Evolutionary conservation across 1,140 invertebrate genomes (phyloP).

Genomic region (Tyrophagus putrescentiae): DNA sequence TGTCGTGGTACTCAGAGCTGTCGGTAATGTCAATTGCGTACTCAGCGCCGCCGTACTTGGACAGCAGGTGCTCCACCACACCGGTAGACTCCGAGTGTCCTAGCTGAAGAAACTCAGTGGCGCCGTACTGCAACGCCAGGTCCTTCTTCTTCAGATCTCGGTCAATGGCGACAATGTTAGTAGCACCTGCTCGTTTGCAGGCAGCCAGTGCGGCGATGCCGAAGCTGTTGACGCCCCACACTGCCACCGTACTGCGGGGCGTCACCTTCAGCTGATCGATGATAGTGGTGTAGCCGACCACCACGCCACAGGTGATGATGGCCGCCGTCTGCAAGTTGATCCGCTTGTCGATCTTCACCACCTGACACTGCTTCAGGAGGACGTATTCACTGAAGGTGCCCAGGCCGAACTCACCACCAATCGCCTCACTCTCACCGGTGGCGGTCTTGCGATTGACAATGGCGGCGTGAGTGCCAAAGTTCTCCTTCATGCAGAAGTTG

Average conservation of each 20-base stretch:
- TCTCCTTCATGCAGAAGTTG: slow-evolving; percentile 56
- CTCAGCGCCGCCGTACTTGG: slow-evolving; percentile 60
- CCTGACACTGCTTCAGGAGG: slow-evolving; percentile 83
- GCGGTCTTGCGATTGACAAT: slow-evolving; percentile 84
- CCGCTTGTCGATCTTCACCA: slow-evolving; percentile 40
- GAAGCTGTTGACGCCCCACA: slow-evolving; percentile 90
- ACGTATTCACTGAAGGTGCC: slow-evolving; percentile 95
- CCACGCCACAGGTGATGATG: slow-evolving; percentile 80
- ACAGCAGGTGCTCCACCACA: slow-evolving; percentile 69
- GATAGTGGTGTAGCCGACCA: slow-evolving; percentile 80
- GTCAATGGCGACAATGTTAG: no score
- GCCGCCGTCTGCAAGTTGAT: slow-evolving; percentile 80
- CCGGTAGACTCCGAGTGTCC: slow-evolving; percentile 72
- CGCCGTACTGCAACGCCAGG: no score
- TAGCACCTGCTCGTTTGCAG: slow-evolving; percentile 85
- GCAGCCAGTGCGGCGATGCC: slow-evolving; percentile 63
- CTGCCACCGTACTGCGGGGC: slow-evolving; percentile 61
- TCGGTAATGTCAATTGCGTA: slow-evolving; percentile 2
- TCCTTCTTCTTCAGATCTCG: no score
- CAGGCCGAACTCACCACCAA: slow-evolving; percentile 91
- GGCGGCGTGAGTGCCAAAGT: slow-evolving; percentile 15
- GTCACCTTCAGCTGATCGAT: slow-evolving; percentile 75
- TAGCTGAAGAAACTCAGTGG: no score
- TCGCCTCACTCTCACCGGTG: slow-evolving; percentile 66
- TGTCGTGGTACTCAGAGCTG: not conserved